Base-by-base conservation (phyloP, 2,797 vertebrate genomes). In the Sciurus carolinensis region DNA sequence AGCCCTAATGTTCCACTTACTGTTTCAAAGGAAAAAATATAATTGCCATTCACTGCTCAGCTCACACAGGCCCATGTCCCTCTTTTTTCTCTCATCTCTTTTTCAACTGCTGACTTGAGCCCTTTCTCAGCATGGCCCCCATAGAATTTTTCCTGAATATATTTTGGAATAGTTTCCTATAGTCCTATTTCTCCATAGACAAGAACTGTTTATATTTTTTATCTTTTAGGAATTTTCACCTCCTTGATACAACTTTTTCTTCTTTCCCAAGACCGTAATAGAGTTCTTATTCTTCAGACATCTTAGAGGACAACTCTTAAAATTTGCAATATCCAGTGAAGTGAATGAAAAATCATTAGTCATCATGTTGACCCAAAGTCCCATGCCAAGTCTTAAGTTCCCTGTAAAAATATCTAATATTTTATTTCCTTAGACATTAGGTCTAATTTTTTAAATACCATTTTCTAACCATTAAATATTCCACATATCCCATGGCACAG, bases 391-490 rank as follows among this genome's bases (percentile, higher is more conserved):
- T 77, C 72, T 84, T 54, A 92, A 84, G 71, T 22, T 72, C 57
- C 47, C 57, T 79, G 12, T 15, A 36, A 83, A 88, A 84, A 71
- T 89, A 4, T 6, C n/a, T 47, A 30, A 28, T 54, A 36, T 64
- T 89, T 75, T 39, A 82, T 88, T 67, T 86, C 44, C 9, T 91
- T 71, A 59, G 71, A 64, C 28, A 72, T 24, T 5, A 20, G 22
- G 26, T 91, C 9, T 88, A 73, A 73, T 66, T 92, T 96, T 88
- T 59, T 12, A 73, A 88, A 67, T 77, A 64, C 28, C 36, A 52
- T 50, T 42, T 72, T 36, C 9, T 84, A 71, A 83, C 54, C 24
- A 50, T 79, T 44, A 84, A 30, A 84, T 89, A 62, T 54, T 81
- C 50, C 33, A 69, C 14, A 73, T 44, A 33, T 20, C 39, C 30